Evolutionary conservation across 2,888 invertebrate genomes (phyloP).

Genomic region (Dyspetes luteomarginatus): DNA sequence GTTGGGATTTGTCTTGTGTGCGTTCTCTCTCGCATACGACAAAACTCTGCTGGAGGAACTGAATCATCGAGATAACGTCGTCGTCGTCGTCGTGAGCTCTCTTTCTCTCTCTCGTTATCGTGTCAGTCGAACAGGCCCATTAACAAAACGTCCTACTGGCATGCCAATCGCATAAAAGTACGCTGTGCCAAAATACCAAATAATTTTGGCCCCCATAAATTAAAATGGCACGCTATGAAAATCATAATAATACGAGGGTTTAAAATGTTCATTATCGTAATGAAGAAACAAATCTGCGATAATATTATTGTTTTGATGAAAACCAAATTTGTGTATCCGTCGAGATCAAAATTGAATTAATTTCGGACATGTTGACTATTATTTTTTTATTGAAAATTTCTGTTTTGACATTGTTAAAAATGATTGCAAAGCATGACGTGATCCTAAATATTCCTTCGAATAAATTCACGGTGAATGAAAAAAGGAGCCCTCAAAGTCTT

Average conservation of each 20-base stretch:
- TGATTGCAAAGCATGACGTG: too few species aligned
- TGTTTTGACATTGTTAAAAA: too few species aligned
- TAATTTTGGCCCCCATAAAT: conserved; percentile 7
- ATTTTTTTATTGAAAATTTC: too few species aligned
- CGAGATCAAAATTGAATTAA: too few species aligned
- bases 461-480: background rate
- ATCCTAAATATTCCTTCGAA: too few species aligned
- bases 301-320: too few species aligned
- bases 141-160: conserved; percentile 47
- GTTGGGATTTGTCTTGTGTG: conserved; percentile 41
- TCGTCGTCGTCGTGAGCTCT: conserved; percentile 60
- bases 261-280: background rate
- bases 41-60: conserved; percentile 59
- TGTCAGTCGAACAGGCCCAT: conserved; percentile 47
- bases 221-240: background rate
- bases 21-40: conserved; percentile 40
- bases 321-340: too few species aligned
- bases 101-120: conserved; percentile 56
- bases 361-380: too few species aligned
- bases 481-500: background rate
- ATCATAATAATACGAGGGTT: background rate
- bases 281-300: background rate
- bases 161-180: conserved; percentile 28
- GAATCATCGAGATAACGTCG: conserved; percentile 73
- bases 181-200: background rate